Evolutionary conservation across 2,113 vertebrate genomes (phyloP).

Genomic region (Nematolebias whitei): DNA sequence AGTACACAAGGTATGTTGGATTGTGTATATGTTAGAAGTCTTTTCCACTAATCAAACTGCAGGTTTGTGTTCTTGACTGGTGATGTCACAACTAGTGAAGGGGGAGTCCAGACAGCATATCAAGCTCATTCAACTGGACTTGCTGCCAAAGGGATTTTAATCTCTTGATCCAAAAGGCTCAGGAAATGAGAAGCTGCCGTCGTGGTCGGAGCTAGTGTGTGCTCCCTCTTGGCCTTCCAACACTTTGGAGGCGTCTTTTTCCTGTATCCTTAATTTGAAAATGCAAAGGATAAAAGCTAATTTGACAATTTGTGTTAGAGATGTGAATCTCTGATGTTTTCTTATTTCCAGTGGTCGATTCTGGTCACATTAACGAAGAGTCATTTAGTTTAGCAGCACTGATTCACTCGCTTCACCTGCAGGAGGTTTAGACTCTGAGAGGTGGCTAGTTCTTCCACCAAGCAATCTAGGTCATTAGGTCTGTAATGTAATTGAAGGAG

Average conservation of each 20-base stretch:
- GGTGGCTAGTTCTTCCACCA: conserved; percentile 48
- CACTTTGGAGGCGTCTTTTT: too few relatives aligned
- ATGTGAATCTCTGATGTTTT: too few relatives aligned
- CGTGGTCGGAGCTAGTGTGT: conserved; percentile 24
- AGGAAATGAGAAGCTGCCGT: conserved; percentile 60
- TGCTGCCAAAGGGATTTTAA: conserved; percentile 64
- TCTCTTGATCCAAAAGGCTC: conserved; percentile 71
- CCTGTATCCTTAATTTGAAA: too few relatives aligned
- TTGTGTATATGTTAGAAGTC: background rate
- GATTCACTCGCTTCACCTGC: conserved; percentile 25
- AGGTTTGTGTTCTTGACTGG: conserved; percentile 18
- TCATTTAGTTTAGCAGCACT: conserved; percentile 16
- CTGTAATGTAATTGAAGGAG: conserved; percentile 73
- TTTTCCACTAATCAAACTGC: background rate
- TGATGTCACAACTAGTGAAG: conserved; percentile 25
- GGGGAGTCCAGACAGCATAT: conserved; percentile 62
- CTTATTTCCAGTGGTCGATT: background rate
- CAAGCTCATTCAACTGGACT: conserved; percentile 68
- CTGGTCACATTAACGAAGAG: conserved; percentile 7
- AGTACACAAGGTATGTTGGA: background rate
- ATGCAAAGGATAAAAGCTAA: too few relatives aligned
- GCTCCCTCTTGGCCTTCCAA: conserved; percentile 23
- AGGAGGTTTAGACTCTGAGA: conserved; percentile 54
- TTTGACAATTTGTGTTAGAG: too few relatives aligned
- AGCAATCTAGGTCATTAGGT: conserved; percentile 79